Evolutionary conservation across 2,797 vertebrate genomes (phyloP).

Genomic region (Distichodus sexfasciatus): DNA sequence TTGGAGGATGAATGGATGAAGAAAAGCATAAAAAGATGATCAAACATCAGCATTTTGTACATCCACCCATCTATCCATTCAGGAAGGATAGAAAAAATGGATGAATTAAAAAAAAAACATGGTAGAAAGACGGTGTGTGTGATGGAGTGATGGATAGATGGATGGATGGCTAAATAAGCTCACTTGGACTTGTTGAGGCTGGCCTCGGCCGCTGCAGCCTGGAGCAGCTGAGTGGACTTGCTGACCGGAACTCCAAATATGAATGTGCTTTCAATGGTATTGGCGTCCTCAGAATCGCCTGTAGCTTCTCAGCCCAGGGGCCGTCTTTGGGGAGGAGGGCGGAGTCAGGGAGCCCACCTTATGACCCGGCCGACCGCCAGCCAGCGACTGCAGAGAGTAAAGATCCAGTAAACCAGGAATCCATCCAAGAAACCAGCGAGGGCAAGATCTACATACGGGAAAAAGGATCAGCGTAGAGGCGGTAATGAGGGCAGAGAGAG

Average conservation of each 20-base stretch:
- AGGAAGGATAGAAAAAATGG: neutral
- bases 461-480: neutral
- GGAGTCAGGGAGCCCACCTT: conserved; percentile 91
- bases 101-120: neutral
- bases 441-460: conserved; percentile 1
- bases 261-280: conserved; percentile 94
- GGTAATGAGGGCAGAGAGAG: too few relatives aligned
- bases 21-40: too few relatives aligned
- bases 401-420: too few relatives aligned
- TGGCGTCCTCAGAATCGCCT: conserved; percentile 95
- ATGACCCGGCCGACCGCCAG: conserved; percentile 62
- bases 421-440: neutral
- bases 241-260: conserved; percentile 96
- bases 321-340: conserved; percentile 92
- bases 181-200: conserved; percentile 98
- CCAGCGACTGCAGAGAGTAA: conserved; percentile 24
- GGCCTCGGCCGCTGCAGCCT: conserved; percentile 94
- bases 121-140: neutral
- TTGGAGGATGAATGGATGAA: neutral
- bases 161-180: conserved; percentile 56
- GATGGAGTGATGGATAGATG: too few relatives aligned
- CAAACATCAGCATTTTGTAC: too few relatives aligned
- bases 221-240: conserved; percentile 95
- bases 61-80: too few relatives aligned
- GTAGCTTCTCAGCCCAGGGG: conserved; percentile 89